Conservation (phyloP, 2,888 invertebrate species). For the Leptopilina drosophilae region DNA sequence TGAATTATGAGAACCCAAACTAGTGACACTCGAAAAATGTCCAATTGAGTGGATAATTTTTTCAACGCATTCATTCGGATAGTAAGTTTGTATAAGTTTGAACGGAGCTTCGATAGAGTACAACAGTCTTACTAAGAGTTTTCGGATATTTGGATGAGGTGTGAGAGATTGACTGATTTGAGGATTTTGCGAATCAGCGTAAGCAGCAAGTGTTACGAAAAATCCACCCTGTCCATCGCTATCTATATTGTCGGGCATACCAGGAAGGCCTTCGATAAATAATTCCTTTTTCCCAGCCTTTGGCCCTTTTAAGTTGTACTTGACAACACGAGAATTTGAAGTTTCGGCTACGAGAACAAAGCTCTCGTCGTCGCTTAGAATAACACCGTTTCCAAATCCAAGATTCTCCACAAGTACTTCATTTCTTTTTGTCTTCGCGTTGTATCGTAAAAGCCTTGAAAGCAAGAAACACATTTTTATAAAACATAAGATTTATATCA, state of each 20-base stretch:
- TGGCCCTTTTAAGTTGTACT: slow-evolving; percentile 88
- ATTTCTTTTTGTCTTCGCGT: slow-evolving; percentile 87
- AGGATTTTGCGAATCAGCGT: slow-evolving; percentile 81
- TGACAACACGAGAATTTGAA: slow-evolving; percentile 81
- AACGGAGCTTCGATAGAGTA: slow-evolving; percentile 82
- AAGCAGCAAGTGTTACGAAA: slow-evolving; percentile 81
- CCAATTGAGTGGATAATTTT: slow-evolving; percentile 79
- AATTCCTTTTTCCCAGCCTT: slow-evolving; percentile 88
- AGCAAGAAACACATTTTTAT: slow-evolving; percentile 45
- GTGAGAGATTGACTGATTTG: slow-evolving; percentile 79
- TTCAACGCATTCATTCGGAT: slow-evolving; percentile 83
- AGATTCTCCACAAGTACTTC: slow-evolving; percentile 87
- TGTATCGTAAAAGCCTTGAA: slow-evolving; percentile 87
- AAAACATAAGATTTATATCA: too few relatives aligned
- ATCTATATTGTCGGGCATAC: slow-evolving; percentile 82
- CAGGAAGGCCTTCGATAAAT: slow-evolving; percentile 90
- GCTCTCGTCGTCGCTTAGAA: slow-evolving; percentile 88
- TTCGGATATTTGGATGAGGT: slow-evolving; percentile 82
- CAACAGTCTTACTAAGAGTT: slow-evolving; percentile 82
- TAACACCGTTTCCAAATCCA: slow-evolving; percentile 93
- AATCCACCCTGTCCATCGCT: slow-evolving; percentile 82
- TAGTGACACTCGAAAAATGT: slow-evolving; percentile 60
- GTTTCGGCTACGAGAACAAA: slow-evolving; percentile 90
- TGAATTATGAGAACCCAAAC: slow-evolving; percentile 63
- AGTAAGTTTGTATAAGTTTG: slow-evolving; percentile 80